Percentiles rank a stretch among this genome's conserved stretches.
Conservation (phyloP, 2,888 invertebrate genomes). For the Diogma glabrata region DNA sequence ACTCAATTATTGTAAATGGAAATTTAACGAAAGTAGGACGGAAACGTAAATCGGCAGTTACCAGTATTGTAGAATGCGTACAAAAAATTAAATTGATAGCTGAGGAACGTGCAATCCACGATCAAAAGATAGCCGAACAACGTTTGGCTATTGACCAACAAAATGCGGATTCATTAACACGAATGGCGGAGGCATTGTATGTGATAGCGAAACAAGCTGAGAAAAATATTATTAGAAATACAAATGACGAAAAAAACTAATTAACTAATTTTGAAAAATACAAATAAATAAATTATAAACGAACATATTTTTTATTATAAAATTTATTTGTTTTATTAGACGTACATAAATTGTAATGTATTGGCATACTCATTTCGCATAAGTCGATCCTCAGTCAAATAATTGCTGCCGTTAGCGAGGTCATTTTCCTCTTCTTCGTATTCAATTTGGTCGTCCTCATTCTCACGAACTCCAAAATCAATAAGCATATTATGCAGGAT, state of each 20-base stretch:
- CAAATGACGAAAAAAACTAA: too few species aligned
- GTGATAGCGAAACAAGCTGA: neutral
- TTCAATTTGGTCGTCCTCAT: neutral
- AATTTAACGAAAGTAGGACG: too few species aligned
- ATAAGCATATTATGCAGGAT: conserved; percentile 12
- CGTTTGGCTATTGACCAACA: too few species aligned
- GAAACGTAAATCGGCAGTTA: too few species aligned
- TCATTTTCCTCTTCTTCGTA: neutral
- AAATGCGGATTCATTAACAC: too few species aligned
- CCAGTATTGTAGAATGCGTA: too few species aligned
- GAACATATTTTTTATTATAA: neutral
- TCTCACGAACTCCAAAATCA: conserved; percentile 3
- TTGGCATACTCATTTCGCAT: neutral
- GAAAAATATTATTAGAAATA: neutral
- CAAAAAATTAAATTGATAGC: too few species aligned
- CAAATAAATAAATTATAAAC: neutral
- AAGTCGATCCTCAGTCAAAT: neutral
- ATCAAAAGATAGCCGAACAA: too few species aligned
- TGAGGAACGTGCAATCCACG: too few species aligned
- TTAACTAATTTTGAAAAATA: too few species aligned
- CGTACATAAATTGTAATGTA: neutral
- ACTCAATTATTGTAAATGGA: too few species aligned
- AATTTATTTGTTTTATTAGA: neutral
- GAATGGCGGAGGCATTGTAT: too few species aligned
- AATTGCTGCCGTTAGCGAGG: neutral